A percentile compares a stretch with the other conserved stretches of the same genome.
These are phyloP conservation scores for Trissolcus basalis DNA, from an alignment of 1,140 invertebrate species.

Conservation along the genomic window DNA sequence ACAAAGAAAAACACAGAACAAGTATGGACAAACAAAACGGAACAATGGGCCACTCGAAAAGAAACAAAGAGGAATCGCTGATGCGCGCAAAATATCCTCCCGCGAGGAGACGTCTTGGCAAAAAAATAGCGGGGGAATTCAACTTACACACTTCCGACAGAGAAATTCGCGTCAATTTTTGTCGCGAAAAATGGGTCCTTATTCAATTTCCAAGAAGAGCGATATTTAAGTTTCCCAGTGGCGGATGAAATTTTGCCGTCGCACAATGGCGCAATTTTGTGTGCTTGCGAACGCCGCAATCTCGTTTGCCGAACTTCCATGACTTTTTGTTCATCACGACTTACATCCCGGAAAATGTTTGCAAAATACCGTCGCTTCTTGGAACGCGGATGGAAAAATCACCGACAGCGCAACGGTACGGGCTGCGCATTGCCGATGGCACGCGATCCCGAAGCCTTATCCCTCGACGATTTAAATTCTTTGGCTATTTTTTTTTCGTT, in stretches of 20 bases:
- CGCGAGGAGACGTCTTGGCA: not conserved
- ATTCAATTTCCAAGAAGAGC: too few relatives aligned
- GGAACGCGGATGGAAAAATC: conserved; percentile 10
- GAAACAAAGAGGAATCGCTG: conserved; percentile 21
- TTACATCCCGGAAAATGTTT: conserved; percentile 14
- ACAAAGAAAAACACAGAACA: not conserved
- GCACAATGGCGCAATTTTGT: conserved; percentile 14
- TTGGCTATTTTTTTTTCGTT: conserved; percentile 8
- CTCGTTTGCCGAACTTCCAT: conserved; percentile 9
- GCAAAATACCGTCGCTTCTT: conserved; percentile 4
- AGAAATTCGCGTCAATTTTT: too few relatives aligned
- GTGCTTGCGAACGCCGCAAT: conserved; percentile 6
- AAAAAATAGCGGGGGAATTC: too few relatives aligned
- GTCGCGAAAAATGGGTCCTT: not conserved
- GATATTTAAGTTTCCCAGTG: conserved; percentile 3
- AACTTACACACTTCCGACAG: not conserved
- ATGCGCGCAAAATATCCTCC: conserved; percentile 7
- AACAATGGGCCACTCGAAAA: conserved; percentile 3
- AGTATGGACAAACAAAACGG: conserved; percentile 8
- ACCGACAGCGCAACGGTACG: conserved; percentile 20
- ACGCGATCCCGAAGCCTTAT: conserved; percentile 2
- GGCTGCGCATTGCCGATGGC: conserved; percentile 15
- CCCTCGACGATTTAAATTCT: conserved; percentile 33
- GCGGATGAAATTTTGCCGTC: conserved; percentile 6
- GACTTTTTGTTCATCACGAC: conserved; percentile 4